Base-by-base conservation (phyloP, 2,888 invertebrate genomes). In the Ochropleura leucogaster region DNA sequence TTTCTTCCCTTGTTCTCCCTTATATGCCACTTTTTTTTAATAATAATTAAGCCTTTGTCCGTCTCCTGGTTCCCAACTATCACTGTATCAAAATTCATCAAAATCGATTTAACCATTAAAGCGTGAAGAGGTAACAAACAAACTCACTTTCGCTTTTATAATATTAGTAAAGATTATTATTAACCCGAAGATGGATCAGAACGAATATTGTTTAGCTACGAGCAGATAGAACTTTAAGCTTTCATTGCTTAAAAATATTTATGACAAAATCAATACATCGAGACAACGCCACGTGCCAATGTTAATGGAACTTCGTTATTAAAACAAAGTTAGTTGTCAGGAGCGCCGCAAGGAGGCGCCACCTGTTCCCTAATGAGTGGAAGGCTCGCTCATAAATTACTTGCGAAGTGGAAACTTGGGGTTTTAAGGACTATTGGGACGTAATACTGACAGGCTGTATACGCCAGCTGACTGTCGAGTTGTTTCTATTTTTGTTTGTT, bases 291-390 rank as follows among this genome's bases (percentile, higher is more conserved):
- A 64, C 44, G 74, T 72, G 57, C 44, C 49, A 55, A 60, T 62
- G 64, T 49, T 40, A 82, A 72, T 65, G 42, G 59, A 74, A 77
- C 46, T 70, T 72, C 46, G 72, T 66, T 70, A 80, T 66, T 74
- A 59, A 68, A 70, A 75, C 74, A 66, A 57, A 66, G 66, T 83
- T 74, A 73, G 72, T 67, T 64, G n/a, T 20, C 72, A 46, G 30
- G n/a, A 53, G 60, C 20, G 72, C 72, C 77, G 60, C 63, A 42
- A 69, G 72, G 67, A 46, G 76, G 69, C 66, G 71, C 63, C 82
- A 79, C 79, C 78, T 77, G 81, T 62, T 57, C 77, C 68, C 40
- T 86, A 82, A 86, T 84, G 80, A 82, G 64, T 51, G 68, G 62
- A 68, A 40, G 65, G 63, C 46, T 49, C 59, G 64, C 67, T 68